Conservation (phyloP, 2,888 invertebrate species). For the Polyommatus iphigenia region DNA sequence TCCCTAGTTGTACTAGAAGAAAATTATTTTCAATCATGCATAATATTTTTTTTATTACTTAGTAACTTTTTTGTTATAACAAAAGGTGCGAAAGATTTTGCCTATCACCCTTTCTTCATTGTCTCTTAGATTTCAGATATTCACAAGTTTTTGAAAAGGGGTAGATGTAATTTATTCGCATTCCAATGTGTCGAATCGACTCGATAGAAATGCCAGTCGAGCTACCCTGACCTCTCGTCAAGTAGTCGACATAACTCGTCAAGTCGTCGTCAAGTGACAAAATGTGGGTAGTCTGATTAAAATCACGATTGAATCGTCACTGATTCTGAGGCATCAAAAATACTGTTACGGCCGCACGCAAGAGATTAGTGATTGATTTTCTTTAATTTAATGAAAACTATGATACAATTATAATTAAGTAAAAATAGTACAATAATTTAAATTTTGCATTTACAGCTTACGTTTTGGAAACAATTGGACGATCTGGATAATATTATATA, state of each 20-base stretch:
- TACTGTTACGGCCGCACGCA: background rate
- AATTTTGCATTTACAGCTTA: background rate
- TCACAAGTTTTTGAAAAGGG: background rate
- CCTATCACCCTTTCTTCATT: background rate
- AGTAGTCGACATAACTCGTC: background rate
- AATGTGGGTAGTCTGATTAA: constrained; percentile 1
- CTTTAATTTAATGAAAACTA: too few species aligned
- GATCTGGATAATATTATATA: background rate
- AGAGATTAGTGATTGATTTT: too few species aligned
- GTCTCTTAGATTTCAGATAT: background rate
- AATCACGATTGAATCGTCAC: too few species aligned
- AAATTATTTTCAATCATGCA: too few species aligned
- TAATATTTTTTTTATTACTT: too few species aligned
- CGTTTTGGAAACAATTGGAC: background rate
- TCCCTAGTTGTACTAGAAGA: too few species aligned
- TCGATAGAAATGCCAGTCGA: background rate
- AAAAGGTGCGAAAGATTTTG: background rate
- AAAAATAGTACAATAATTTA: too few species aligned
- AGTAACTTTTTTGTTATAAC: too few species aligned
- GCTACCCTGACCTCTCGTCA: background rate
- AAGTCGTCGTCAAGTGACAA: background rate
- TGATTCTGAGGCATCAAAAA: background rate
- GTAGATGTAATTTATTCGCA: background rate
- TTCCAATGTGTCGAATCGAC: background rate
- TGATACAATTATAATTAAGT: too few species aligned